phyloP scores from a whole-genome alignment of 1,140 invertebrate genomes.

The Platyscapa corneri region DNA sequence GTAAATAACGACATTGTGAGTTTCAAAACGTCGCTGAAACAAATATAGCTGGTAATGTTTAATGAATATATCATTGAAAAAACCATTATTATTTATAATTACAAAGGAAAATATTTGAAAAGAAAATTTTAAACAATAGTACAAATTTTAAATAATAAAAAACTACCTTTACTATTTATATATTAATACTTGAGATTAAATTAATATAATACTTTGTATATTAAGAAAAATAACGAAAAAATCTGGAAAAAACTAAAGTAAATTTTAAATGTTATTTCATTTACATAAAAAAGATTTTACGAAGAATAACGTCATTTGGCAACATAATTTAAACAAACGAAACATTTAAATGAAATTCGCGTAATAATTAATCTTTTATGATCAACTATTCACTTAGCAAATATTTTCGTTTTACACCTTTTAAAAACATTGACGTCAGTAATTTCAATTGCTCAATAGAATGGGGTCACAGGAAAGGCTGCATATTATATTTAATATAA shows the following conservation, averaged over 20 bases:
- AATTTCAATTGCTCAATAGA: neutral
- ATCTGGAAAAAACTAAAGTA: neutral
- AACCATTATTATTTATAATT: neutral
- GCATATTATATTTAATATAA: neutral
- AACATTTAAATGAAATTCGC: too few relatives aligned
- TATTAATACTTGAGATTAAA: too few relatives aligned
- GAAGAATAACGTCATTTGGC: neutral
- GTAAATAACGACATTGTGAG: neutral
- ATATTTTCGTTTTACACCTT: conserved; percentile 1
- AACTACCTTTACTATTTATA: too few relatives aligned
- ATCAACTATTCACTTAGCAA: neutral
- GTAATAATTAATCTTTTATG: too few relatives aligned
- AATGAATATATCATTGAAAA: neutral
- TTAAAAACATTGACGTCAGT: conserved; percentile 12
- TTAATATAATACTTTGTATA: neutral
- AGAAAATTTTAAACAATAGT: neutral
- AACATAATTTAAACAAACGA: too few relatives aligned
- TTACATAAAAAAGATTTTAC: neutral
- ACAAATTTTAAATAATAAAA: too few relatives aligned
- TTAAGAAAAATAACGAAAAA: neutral
- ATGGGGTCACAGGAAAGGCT: conserved; percentile 8
- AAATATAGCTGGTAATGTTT: neutral
- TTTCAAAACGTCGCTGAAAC: neutral
- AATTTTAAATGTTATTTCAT: neutral
- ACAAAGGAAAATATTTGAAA: neutral